phyloP scores from a whole-genome alignment of 2,797 vertebrate genomes.

The Ptychobarbus kaznakovi region DNA sequence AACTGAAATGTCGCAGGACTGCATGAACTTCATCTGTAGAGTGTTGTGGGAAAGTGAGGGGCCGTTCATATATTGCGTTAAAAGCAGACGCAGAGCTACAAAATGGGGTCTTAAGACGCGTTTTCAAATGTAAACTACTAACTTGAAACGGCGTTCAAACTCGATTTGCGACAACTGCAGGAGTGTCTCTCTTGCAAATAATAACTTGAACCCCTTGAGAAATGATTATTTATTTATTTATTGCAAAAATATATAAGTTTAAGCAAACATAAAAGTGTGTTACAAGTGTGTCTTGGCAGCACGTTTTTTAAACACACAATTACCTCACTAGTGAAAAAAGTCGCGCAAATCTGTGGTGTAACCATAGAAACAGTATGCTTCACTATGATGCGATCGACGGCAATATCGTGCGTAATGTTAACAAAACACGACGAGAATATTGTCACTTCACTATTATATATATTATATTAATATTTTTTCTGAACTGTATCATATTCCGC shows the following conservation, averaged over 20 bases:
- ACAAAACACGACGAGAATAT: neutral
- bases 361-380: conserved; percentile 9
- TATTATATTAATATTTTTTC: no score
- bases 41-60: neutral
- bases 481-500: neutral
- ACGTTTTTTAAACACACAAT: neutral
- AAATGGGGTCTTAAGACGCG: neutral
- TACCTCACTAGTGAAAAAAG: neutral
- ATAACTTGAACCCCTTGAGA: no score
- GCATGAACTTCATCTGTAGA: neutral
- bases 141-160: neutral
- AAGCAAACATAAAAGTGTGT: neutral
- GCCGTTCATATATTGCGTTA: neutral
- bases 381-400: neutral
- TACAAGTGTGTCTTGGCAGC: neutral
- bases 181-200: neutral
- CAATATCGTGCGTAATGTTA: neutral
- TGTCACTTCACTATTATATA: neutral
- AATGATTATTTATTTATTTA: neutral
- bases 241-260: neutral
- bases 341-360: neutral
- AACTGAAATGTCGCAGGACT: neutral
- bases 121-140: neutral
- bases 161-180: neutral
- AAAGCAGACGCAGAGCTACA: neutral